phyloP scores from a whole-genome alignment of 2,113 vertebrate genomes.

The Siphamia tubifer region DNA sequence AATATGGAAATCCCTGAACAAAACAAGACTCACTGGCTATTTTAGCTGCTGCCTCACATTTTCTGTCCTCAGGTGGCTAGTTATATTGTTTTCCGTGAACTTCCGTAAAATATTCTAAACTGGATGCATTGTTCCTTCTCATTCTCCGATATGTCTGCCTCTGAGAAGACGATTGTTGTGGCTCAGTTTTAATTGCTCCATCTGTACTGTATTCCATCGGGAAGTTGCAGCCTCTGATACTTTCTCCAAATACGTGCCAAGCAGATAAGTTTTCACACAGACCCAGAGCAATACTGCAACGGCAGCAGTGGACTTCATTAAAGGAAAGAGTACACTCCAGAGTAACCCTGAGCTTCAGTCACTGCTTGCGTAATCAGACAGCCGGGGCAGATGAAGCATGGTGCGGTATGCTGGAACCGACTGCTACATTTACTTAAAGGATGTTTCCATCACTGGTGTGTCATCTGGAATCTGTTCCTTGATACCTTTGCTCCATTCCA shows the following conservation, averaged over 20 bases:
- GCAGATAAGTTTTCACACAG: slow-evolving; percentile 49
- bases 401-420: slow-evolving; percentile 41
- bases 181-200: slow-evolving; percentile 69
- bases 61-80: slow-evolving; percentile 71
- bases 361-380: slow-evolving; percentile 45
- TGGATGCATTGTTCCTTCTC: slow-evolving; percentile 66
- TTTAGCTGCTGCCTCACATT: slow-evolving; percentile 41
- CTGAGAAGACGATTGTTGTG: slow-evolving; percentile 64
- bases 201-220: slow-evolving; percentile 61
- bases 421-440: slow-evolving; percentile 71
- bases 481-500: slow-evolving; percentile 65
- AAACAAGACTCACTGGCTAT: slow-evolving; percentile 19
- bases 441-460: slow-evolving; percentile 64
- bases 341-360: slow-evolving; percentile 27
- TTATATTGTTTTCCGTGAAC: slow-evolving; percentile 73
- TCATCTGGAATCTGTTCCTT: slow-evolving; percentile 76
- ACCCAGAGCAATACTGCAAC: slow-evolving; percentile 34
- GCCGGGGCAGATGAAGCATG: slow-evolving; percentile 55
- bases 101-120: slow-evolving; percentile 75
- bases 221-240: slow-evolving; percentile 34
- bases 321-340: slow-evolving; percentile 35
- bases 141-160: slow-evolving; percentile 67
- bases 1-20: slow-evolving; percentile 53
- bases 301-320: slow-evolving; percentile 54
- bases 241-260: slow-evolving; percentile 37